phyloP scores from a whole-genome alignment of 1,140 invertebrate species.

The Amyelois transitella region DNA sequence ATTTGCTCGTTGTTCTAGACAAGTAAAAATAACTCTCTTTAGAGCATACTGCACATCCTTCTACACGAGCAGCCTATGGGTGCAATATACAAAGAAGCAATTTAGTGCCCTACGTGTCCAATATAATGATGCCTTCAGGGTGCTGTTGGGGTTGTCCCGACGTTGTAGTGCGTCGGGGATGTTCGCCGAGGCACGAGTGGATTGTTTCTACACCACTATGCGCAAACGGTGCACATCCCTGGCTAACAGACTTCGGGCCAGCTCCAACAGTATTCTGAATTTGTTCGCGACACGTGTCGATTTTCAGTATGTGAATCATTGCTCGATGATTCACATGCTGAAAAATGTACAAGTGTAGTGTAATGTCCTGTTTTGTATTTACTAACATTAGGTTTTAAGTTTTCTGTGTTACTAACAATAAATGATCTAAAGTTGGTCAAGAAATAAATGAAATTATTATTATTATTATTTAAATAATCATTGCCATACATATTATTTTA shows the following conservation, averaged over 20 bases:
- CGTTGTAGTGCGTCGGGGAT: too few species aligned
- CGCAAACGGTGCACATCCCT: constrained; percentile 2
- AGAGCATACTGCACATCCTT: background rate
- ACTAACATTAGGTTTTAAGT: too few species aligned
- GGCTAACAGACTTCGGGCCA: background rate
- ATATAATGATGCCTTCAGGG: constrained; percentile 1
- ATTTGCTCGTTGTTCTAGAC: background rate
- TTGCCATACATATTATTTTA: too few species aligned
- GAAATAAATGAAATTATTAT: too few species aligned
- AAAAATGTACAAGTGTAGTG: background rate
- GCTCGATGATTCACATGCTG: background rate
- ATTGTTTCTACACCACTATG: background rate
- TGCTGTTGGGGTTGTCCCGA: background rate
- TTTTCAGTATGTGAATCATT: background rate
- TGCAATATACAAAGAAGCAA: background rate
- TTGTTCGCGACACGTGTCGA: background rate
- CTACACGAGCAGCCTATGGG: constrained; percentile 2
- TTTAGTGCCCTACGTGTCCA: background rate
- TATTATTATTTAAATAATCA: too few species aligned
- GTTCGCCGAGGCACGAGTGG: background rate
- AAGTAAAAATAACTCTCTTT: constrained; percentile 2
- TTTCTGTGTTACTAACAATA: too few species aligned
- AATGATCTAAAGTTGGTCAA: too few species aligned
- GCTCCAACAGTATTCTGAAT: background rate
- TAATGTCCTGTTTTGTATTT: too few species aligned